Evolutionary conservation across 2,797 vertebrate genomes (phyloP).

Genomic region (Tokudaia muenninki): DNA sequence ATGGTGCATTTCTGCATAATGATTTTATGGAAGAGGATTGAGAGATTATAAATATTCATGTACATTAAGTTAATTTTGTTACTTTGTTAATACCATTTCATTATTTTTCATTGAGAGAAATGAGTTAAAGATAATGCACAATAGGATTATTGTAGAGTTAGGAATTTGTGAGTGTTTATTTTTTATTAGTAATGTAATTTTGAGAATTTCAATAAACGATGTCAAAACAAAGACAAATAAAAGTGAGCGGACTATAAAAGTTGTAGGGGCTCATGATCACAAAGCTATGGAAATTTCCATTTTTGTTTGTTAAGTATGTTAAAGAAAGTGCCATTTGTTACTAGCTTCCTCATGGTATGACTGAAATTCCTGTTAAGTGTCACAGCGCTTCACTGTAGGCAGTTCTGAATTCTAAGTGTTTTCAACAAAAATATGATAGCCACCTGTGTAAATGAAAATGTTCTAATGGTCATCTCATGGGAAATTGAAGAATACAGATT

Average conservation of each 20-base stretch:
- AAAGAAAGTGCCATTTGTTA: background rate
- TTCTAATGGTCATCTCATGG: background rate
- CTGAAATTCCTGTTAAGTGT: background rate
- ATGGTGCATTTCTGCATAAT: background rate
- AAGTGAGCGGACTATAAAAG: background rate
- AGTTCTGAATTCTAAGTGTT: background rate
- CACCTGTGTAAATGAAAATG: background rate
- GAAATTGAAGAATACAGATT: background rate
- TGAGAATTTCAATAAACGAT: conserved; percentile 42
- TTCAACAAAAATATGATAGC: background rate
- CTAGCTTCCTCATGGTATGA: background rate
- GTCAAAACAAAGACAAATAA: background rate
- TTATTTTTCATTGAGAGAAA: background rate
- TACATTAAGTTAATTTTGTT: background rate
- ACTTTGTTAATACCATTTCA: background rate
- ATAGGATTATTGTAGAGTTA: background rate
- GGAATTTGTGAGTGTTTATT: background rate
- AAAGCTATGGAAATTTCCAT: background rate
- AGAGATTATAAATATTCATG: background rate
- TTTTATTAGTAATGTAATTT: conserved; percentile 31
- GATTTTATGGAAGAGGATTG: background rate
- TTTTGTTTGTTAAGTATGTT: background rate
- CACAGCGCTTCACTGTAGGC: background rate
- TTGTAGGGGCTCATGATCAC: background rate
- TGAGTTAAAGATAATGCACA: conserved; percentile 8